Evolutionary conservation across 2,888 invertebrate species (phyloP), one percentile per base, ranked within the genome.

Genomic region (Heliconius hortense): DNA sequence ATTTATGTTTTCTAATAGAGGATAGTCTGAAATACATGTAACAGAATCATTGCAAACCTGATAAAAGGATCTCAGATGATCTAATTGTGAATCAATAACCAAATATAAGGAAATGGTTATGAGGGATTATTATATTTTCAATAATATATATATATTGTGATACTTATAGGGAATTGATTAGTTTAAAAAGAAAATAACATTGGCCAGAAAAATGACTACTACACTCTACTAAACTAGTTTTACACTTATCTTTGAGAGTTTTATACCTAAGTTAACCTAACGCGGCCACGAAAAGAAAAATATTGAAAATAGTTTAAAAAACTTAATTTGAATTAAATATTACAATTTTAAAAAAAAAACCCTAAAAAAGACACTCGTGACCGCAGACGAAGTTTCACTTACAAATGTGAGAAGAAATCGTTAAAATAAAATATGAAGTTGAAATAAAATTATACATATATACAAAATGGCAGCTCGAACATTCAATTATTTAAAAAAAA

Each of bases 241-340:
- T 71, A 71, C 39, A 71, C 71, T 71, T 71, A 71, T 71, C 71
- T 71, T 71, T 71, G 71, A 59, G n/a, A 71, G 26, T 71, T 39
- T 18, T 43, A 71, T 18, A 71, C 18, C 26, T 71, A 69, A 69
- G 56, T 56, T 56, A 69, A 11, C n/a, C 53, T 69, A 69, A 15
- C 21, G 56, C 69, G n/a, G 21, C 31, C 69, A 69, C 39, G 31
- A 11, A 11, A 5, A 13, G 35, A 10, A 28, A 21, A n/a, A 11
- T 11, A 28, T 28, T 48, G 4, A 21, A 69, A 69, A n/a, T 15
- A 4, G 28, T 53, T 8, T 13, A 26, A 48, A 10, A 21, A 28
- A 31, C n/a, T 48, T 26, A 31, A 31, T 31, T 24, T 24, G n/a
- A 66, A 66, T 39, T 24, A 66, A n/a, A 66, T 66, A 66, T 66